Conservation (phyloP, 2,888 invertebrate species). For the Dryobotodes eremita region DNA sequence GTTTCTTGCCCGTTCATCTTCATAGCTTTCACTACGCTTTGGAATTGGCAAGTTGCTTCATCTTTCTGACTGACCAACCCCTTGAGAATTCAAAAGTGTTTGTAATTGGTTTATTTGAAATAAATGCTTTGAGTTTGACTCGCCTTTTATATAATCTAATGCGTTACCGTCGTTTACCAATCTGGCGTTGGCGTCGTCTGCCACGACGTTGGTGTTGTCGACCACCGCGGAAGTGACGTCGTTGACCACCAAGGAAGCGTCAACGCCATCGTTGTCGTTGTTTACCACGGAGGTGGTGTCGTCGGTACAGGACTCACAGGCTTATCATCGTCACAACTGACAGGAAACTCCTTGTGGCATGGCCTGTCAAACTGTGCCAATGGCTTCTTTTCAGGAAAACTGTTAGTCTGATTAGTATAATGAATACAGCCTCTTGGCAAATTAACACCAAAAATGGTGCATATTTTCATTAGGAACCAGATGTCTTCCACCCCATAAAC, state of each 20-base stretch:
- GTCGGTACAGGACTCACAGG: background rate
- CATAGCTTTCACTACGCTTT: too few relatives aligned
- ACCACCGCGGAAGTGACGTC: background rate
- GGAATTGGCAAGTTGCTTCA: too few relatives aligned
- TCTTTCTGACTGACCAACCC: too few relatives aligned
- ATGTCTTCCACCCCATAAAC: conserved; percentile 72
- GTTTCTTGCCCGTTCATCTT: too few relatives aligned
- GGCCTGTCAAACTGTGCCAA: conserved; percentile 53
- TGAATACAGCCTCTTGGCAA: conserved; percentile 75
- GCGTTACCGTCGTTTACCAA: too few relatives aligned
- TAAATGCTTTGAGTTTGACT: too few relatives aligned
- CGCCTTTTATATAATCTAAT: too few relatives aligned
- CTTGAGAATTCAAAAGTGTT: too few relatives aligned
- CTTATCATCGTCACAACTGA: background rate
- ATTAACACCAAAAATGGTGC: conserved; percentile 76
- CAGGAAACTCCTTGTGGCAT: conserved; percentile 27
- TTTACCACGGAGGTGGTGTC: background rate
- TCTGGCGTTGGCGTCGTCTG: background rate
- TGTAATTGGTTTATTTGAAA: too few relatives aligned
- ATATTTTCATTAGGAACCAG: conserved; percentile 77
- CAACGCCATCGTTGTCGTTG: background rate
- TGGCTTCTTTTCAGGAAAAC: conserved; percentile 29
- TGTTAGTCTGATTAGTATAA: conserved; percentile 29
- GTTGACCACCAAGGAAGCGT: background rate
- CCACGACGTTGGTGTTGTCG: background rate